Evolutionary conservation across 2,888 invertebrate species (phyloP), one percentile per base, ranked within the genome.

Genomic region (Tyria jacobaeae): DNA sequence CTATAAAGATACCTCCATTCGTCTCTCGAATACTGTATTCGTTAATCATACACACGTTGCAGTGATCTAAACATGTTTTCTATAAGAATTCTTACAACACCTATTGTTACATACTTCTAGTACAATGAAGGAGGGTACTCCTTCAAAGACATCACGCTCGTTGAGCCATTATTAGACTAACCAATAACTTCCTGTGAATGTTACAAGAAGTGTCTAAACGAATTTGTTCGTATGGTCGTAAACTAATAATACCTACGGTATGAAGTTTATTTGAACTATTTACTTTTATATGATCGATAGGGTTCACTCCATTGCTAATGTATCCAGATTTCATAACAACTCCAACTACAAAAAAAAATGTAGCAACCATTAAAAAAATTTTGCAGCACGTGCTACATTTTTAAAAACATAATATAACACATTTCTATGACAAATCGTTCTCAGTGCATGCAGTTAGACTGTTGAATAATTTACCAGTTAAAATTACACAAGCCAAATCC

Each of bases 131-230:
- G 21, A 21, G 21, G 21, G 10, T 12, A 21, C 44, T 12, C 44
- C 21, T 53, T 53, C 39, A 39, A 53, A 34, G 24, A 34, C 34
- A 47, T 34, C 14, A 17, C 34, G 44, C 35, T 34, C 47, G 47
- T 47, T 47, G 55, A 37, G n/a, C 34, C 34, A 34, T 24, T 44
- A 47, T 56, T 44, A 35, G 34, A 47, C 55, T 56, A 56, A 56
- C 55, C 21, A 47, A 56, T 56, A 34, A 47, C 47, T 47, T 56
- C 55, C 55, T 55, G 31, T 27, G 2, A 34, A 25, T 56, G 55
- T 47, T 47, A 47, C 24, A 34, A 47, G 47, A 47, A 9, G n/a
- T 56, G 34, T 35, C 37, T 52, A 52, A 52, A 37, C 37, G 37
- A 35, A 24, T 35, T 35, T 31, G 12, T 31, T 14, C n/a, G 10